Evolutionary conservation across 2,888 invertebrate species (phyloP), one percentile per base, ranked within the genome.

Genomic region (Diplolepis rosae): DNA sequence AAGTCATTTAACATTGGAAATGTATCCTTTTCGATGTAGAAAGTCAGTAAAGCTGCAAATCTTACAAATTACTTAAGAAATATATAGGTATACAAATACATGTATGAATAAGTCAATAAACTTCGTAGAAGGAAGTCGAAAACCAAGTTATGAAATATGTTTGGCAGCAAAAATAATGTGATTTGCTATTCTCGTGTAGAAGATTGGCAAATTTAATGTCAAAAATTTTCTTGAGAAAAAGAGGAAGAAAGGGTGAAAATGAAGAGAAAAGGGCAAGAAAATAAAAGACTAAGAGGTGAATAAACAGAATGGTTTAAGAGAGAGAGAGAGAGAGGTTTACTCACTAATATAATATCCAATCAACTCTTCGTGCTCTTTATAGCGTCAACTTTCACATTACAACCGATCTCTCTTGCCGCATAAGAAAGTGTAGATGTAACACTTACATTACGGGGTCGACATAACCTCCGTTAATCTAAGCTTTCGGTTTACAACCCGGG

Each of bases 381-480:
- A 27, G 50, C 50, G 52, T 76, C 77, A 81, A 84, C 84, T 84
- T 84, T 84, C 84, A 82, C 83, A 77, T 76, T 73, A 77, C 68
- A 66, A 42, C 13, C 56, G 39, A 48, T 69, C 65, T 69, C 54
- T 76, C 69, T 30, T 66, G 45, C n/a, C 70, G 71, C 72, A 74
- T 79, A 86, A 83, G 86, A 86, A 87, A 87, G 87, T 86, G 85
- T 80, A 84, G 83, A 86, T 86, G 86, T 86, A 87, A 87, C 86
- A 83, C 84, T 86, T 84, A 83, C 78, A 82, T 84, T 84, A 84
- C 79, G 75, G 71, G 73, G 75, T 73, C 77, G 77, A 81, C 83
- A 82, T 85, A 85, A 83, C 80, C 73, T 52, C 39, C 68, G 54
- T 68, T 50, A 68, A 28, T 70, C 66, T 45, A 70, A 67, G 77